Conservation (phyloP, 2,113 vertebrate species). For the Silurus meridionalis region DNA sequence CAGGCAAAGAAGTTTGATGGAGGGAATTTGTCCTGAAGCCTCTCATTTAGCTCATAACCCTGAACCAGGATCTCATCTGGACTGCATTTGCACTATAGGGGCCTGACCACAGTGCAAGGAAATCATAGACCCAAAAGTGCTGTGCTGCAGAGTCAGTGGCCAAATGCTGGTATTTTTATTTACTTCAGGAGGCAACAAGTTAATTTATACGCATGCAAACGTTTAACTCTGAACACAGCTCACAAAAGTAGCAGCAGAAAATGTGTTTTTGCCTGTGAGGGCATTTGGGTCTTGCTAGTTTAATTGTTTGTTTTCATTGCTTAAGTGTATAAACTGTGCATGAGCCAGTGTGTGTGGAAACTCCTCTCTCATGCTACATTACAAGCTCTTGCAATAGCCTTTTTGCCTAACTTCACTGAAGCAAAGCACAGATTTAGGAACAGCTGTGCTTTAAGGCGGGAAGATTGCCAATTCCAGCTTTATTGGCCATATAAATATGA, state of each 20-base stretch:
- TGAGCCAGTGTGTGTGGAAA: slow-evolving; percentile 82
- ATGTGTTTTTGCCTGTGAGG: slow-evolving; percentile 79
- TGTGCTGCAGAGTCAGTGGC: slow-evolving; percentile 72
- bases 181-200: slow-evolving; percentile 83
- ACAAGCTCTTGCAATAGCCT: slow-evolving; percentile 59
- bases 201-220: slow-evolving; percentile 78
- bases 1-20: slow-evolving; percentile 51
- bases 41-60: slow-evolving; percentile 60
- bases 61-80: slow-evolving; percentile 72
- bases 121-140: slow-evolving; percentile 74
- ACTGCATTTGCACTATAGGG: slow-evolving; percentile 68
- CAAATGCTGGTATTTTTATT: slow-evolving; percentile 78
- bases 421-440: slow-evolving; percentile 28
- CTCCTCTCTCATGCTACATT: slow-evolving; percentile 79
- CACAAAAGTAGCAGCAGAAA: slow-evolving; percentile 76
- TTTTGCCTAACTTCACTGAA: slow-evolving; percentile 40
- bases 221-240: slow-evolving; percentile 79
- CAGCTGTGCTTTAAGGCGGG: slow-evolving; percentile 56
- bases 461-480: slow-evolving; percentile 68
- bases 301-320: slow-evolving; percentile 91
- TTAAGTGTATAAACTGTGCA: slow-evolving; percentile 86
- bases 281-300: slow-evolving; percentile 72
- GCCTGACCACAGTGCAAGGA: slow-evolving; percentile 67
- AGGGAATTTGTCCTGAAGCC: slow-evolving; percentile 53
- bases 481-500: slow-evolving; percentile 6